Percentiles rank a stretch among this genome's conserved stretches.
These are phyloP conservation scores for Lymantria monacha DNA, from an alignment of 2,888 invertebrate genomes.

Conservation along the genomic window DNA sequence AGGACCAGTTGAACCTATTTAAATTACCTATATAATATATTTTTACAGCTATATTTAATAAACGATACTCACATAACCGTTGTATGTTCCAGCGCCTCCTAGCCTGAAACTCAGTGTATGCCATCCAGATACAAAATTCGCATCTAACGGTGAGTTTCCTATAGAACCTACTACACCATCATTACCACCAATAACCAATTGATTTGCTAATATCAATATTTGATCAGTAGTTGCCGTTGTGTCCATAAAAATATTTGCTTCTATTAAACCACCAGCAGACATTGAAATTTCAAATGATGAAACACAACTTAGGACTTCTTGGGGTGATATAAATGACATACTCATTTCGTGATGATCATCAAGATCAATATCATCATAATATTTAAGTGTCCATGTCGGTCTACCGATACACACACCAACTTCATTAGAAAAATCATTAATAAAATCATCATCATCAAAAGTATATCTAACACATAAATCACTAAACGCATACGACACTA, in stretches of 20 bases:
- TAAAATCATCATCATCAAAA: slow-evolving; percentile 43
- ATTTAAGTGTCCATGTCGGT: slow-evolving; percentile 36
- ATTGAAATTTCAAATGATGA: slow-evolving; percentile 40
- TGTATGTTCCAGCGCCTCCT: slow-evolving; percentile 4
- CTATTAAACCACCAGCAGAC: slow-evolving; percentile 39
- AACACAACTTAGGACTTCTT: slow-evolving; percentile 25
- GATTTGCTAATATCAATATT: slow-evolving; percentile 41
- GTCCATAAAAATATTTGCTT: slow-evolving; percentile 47
- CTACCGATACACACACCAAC: slow-evolving; percentile 27
- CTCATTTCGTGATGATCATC: slow-evolving; percentile 34
- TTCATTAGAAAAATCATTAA: slow-evolving; percentile 35
- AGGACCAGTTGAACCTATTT: neutral
- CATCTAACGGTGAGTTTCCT: slow-evolving; percentile 4
- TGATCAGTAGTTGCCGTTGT: slow-evolving; percentile 28
- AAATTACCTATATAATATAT: neutral
- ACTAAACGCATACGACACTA: slow-evolving; percentile 30
- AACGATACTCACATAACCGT: slow-evolving; percentile 16
- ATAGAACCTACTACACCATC: slow-evolving; percentile 12
- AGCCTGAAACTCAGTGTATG: slow-evolving; percentile 1
- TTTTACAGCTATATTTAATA: neutral
- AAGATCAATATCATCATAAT: slow-evolving; percentile 31
- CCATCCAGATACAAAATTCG: slow-evolving; percentile 5
- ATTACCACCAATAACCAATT: slow-evolving; percentile 14
- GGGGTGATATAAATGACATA: slow-evolving; percentile 36
- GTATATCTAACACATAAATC: slow-evolving; percentile 46